These are phyloP conservation scores for Thalpophila matura DNA, from an alignment of 2,888 invertebrate genomes.

Conservation along the genomic window DNA sequence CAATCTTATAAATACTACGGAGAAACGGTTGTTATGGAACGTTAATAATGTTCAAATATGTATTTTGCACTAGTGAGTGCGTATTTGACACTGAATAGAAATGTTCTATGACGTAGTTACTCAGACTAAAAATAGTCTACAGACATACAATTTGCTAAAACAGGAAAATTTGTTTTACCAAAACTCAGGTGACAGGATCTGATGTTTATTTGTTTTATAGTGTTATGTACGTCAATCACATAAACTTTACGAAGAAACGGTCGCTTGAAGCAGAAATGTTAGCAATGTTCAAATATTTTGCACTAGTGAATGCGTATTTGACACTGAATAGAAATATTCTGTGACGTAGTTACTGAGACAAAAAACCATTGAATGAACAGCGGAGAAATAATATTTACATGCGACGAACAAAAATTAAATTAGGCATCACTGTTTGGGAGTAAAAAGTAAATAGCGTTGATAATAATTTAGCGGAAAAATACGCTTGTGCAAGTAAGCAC, in stretches of 20 bases:
- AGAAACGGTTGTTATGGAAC: conserved; percentile 36
- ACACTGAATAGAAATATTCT: conserved; percentile 51
- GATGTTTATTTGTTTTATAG: conserved; percentile 61
- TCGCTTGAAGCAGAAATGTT: conserved; percentile 29
- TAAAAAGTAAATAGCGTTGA: conserved; percentile 8
- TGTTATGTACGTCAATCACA: conserved; percentile 70
- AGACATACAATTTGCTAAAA: too few species aligned
- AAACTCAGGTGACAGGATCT: conserved; percentile 24
- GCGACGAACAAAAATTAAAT: conserved; percentile 25
- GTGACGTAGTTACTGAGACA: conserved; percentile 38
- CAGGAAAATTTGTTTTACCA: conserved; percentile 52
- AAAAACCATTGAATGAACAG: conserved; percentile 29
- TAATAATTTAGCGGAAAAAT: conserved; percentile 12
- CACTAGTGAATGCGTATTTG: conserved; percentile 51
- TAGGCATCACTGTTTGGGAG: conserved; percentile 20
- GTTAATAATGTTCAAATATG: conserved; percentile 49
- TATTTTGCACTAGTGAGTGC: conserved; percentile 48
- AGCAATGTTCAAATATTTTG: conserved; percentile 55
- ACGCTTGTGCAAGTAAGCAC: conserved; percentile 8
- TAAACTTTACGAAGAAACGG: conserved; percentile 35
- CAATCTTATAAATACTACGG: conserved; percentile 54
- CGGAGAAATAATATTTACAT: conserved; percentile 27
- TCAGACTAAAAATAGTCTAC: too few species aligned
- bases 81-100: conserved; percentile 58
- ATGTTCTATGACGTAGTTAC: conserved; percentile 43